Conservation (phyloP, 2,113 vertebrate genomes). For the Gulo gulo region DNA sequence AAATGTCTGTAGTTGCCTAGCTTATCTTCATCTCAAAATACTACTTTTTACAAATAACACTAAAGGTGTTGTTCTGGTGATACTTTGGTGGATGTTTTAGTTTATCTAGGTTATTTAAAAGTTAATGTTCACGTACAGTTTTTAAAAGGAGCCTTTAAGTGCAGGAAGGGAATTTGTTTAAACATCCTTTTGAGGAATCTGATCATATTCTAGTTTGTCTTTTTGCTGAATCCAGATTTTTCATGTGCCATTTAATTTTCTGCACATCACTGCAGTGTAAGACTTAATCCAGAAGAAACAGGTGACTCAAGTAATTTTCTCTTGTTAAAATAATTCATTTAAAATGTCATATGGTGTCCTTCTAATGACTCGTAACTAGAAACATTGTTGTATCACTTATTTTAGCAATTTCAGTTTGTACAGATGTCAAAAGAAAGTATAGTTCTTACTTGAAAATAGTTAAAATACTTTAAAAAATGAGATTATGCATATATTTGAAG, state of each 20-base stretch:
- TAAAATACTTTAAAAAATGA: neutral
- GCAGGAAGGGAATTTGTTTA: neutral
- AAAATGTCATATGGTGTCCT: conserved; percentile 25
- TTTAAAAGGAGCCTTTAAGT: neutral
- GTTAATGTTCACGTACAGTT: neutral
- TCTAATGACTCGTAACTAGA: neutral
- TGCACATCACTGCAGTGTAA: neutral
- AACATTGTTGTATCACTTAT: conserved; percentile 21
- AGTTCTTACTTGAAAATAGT: conserved; percentile 38
- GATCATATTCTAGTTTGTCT: conserved; percentile 32
- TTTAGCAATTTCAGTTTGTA: conserved; percentile 4
- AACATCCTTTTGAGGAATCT: neutral
- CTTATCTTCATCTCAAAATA: neutral
- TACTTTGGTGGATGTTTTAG: conserved; percentile 8
- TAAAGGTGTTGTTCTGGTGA: neutral
- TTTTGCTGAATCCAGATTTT: conserved; percentile 30
- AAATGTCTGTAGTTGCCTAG: neutral
- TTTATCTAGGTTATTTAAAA: conserved; percentile 19
- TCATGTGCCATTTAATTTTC: neutral
- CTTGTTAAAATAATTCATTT: conserved; percentile 30
- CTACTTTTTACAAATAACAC: neutral
- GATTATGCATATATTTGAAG: neutral
- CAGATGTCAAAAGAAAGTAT: neutral
- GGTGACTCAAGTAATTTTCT: conserved; percentile 27
- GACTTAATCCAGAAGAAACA: conserved; percentile 39